Conservation (phyloP, 2,113 vertebrate species). For the Apeltes quadracus region DNA sequence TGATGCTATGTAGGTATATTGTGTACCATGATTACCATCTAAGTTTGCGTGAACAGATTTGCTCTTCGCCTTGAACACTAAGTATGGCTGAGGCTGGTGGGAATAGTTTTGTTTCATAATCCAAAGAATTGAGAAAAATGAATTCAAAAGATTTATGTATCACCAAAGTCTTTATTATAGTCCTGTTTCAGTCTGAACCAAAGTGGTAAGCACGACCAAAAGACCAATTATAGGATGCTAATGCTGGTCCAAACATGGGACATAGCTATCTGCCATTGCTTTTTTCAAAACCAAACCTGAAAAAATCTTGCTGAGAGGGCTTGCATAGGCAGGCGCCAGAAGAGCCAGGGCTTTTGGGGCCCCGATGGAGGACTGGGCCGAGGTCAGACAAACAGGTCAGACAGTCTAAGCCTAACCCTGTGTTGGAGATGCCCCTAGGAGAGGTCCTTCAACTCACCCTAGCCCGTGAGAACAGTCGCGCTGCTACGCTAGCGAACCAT, state of each 20-base stretch:
- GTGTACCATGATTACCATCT: neutral
- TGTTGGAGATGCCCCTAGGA: slow-evolving; percentile 51
- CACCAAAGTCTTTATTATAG: neutral
- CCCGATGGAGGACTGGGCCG: slow-evolving; percentile 24
- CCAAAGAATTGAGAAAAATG: neutral
- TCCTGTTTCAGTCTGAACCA: neutral
- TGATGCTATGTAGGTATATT: neutral
- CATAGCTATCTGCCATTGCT: slow-evolving; percentile 6
- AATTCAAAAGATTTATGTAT: neutral
- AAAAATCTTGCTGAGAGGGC: slow-evolving; percentile 50
- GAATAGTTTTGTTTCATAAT: neutral
- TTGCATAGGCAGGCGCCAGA: slow-evolving; percentile 34
- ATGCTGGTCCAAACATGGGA: slow-evolving; percentile 1
- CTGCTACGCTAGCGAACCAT: slow-evolving; percentile 34
- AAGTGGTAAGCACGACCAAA: neutral
- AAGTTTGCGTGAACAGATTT: neutral
- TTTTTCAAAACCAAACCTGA: slow-evolving; percentile 43
- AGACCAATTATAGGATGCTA: neutral
- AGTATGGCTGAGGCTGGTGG: neutral
- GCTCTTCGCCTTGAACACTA: neutral
- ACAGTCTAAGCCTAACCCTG: slow-evolving; percentile 56
- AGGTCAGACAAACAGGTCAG: slow-evolving; percentile 66
- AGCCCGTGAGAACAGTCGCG: slow-evolving; percentile 65
- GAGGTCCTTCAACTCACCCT: slow-evolving; percentile 53
- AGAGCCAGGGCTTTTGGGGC: slow-evolving; percentile 29